Evolutionary conservation across 2,113 vertebrate genomes (phyloP), one percentile per base, ranked within the genome.

Genomic region (Neotoma lepida): DNA sequence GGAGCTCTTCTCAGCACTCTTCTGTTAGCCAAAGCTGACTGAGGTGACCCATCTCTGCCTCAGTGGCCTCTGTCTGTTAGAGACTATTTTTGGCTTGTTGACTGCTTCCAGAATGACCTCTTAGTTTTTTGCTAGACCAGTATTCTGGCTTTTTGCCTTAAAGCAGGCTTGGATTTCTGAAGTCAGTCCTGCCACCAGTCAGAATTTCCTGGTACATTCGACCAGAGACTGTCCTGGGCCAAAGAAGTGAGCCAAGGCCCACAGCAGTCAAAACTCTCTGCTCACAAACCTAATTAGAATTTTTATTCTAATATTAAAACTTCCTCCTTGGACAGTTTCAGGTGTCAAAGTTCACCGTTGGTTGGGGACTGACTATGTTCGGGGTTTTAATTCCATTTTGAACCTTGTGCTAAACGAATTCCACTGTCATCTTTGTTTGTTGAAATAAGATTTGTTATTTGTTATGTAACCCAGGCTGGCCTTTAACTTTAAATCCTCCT

Each of bases 271-370:
- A 95, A 84, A 95, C 22, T 28, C 22, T 28, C 73, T 82, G 35
- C n/a, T 93, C 54, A 66, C 63, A 86, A 89, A 90, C 64, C 39
- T 64, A 41, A 85, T 46, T 7, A 74, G 54, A 26, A 39, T 56
- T 93, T 63, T 92, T 39, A 74, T 46, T 86, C 77, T 86, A 86
- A 94, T 6, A 68, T 17, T 85, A n/a, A 76, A 44, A 86, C 58
- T 28, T 63, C 13, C 26, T 56, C 58, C 28, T 9, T 58, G 9
- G 22, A 44, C 9, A 89, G 39, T 70, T 89, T 24, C 54, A 44
- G 73, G 26, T 49, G 46, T 89, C 39, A 73, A 86, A 9, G 17
- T 58, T 74, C 44, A 76, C 33, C 44, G 1, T 86, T 86, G 49
- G 8, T 10, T 70, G 46, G n/a, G 74, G 44, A 9, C n/a, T 88